Evolutionary conservation across 2,797 vertebrate species (phyloP).

Genomic region (Chrosomus eos): DNA sequence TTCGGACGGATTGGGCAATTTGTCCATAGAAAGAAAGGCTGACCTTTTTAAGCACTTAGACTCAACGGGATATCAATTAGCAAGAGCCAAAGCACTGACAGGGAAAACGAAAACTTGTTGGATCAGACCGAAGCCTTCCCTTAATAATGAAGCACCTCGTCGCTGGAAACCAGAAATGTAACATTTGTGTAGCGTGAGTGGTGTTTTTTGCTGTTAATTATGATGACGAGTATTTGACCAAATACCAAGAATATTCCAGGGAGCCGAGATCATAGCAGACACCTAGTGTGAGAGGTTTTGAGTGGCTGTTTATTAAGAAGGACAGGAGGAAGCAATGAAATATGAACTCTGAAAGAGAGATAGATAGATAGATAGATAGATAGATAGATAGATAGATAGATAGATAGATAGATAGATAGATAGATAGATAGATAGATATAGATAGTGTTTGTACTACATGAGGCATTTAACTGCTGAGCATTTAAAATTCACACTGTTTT

Average conservation of each 20-base stretch:
- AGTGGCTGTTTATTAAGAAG: background rate
- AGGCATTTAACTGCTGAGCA: conserved; percentile 16
- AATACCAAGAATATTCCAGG: conserved; percentile 20
- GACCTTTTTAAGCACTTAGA: conserved; percentile 69
- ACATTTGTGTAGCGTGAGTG: conserved; percentile 4
- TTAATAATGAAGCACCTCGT: conserved; percentile 49
- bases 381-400: background rate
- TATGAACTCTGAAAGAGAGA: background rate
- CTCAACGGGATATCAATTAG: conserved; percentile 68
- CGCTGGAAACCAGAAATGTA: conserved; percentile 11
- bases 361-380: background rate
- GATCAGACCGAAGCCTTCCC: conserved; percentile 28
- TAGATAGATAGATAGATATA: background rate
- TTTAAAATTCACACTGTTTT: conserved; percentile 15
- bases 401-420: background rate
- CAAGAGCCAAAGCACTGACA: conserved; percentile 36
- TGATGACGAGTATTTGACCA: conserved; percentile 24
- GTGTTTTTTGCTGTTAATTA: conserved; percentile 22
- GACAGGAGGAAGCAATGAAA: background rate
- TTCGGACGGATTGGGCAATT: conserved; percentile 59
- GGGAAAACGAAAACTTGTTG: conserved; percentile 34
- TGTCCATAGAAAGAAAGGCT: conserved; percentile 63
- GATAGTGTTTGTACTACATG: conserved; percentile 1
- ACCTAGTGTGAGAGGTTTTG: conserved; percentile 1
- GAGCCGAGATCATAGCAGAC: background rate